Percentiles rank a stretch among this genome's conserved stretches.
These are phyloP conservation scores for Microcebus lehilahytsara DNA, from an alignment of 2,113 vertebrate genomes.

Conservation along the genomic window DNA sequence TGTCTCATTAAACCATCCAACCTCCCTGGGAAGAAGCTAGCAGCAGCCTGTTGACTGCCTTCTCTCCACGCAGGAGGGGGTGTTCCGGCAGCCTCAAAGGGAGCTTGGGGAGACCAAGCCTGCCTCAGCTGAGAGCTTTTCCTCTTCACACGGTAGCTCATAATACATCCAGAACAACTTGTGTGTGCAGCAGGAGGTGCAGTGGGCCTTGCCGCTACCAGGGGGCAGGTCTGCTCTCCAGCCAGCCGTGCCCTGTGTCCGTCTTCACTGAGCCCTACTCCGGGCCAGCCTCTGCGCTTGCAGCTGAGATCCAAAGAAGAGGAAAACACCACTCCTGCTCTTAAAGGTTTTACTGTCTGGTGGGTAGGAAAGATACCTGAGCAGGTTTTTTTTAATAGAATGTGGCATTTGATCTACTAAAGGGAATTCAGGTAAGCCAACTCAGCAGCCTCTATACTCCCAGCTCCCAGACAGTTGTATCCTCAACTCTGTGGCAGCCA, in stretches of 20 bases:
- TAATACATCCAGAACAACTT: background rate
- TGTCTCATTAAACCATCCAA: background rate
- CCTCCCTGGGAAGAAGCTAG: background rate
- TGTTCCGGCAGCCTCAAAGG: background rate
- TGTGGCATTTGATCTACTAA: background rate
- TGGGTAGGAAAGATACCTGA: background rate
- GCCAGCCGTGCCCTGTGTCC: background rate
- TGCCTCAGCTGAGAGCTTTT: background rate
- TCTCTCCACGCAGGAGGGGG: background rate
- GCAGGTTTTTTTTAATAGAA: background rate
- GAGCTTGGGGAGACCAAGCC: background rate
- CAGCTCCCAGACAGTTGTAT: background rate
- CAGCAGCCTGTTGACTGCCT: background rate
- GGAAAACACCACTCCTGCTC: background rate
- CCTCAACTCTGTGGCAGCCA: background rate
- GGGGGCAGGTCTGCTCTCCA: background rate
- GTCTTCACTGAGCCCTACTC: background rate
- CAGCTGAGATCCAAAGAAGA: background rate
- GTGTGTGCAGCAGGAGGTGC: background rate
- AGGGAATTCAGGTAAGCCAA: background rate
- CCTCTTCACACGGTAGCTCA: background rate
- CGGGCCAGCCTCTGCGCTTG: background rate
- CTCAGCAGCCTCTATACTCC: background rate
- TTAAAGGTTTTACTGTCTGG: background rate
- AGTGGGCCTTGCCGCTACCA: background rate